Conservation (phyloP, 2,113 vertebrate genomes). For the Felis chaus region DNA sequence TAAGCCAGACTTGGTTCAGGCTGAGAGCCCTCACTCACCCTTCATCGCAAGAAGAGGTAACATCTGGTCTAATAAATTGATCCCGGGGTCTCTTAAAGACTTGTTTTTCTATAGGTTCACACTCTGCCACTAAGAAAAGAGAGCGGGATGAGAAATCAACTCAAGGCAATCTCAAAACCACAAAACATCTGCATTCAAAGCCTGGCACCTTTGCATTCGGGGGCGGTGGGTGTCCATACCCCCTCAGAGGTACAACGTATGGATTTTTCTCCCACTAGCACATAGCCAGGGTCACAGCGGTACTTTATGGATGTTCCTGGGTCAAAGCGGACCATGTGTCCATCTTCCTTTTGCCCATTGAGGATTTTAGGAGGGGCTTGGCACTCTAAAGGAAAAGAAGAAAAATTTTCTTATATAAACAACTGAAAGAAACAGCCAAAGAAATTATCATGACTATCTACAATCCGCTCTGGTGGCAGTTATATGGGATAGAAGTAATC, state of each 20-base stretch:
- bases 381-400: slow-evolving; percentile 56
- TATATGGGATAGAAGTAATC: neutral
- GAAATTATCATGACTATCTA: neutral
- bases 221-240: slow-evolving; percentile 50
- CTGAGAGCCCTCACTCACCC: slow-evolving; percentile 69
- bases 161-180: neutral
- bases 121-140: slow-evolving; percentile 64
- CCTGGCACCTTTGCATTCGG: slow-evolving; percentile 69
- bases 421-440: slow-evolving; percentile 15
- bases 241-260: slow-evolving; percentile 63
- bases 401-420: neutral
- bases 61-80: slow-evolving; percentile 33
- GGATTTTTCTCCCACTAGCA: slow-evolving; percentile 48
- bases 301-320: slow-evolving; percentile 73
- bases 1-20: neutral
- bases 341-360: slow-evolving; percentile 56
- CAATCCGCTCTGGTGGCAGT: neutral
- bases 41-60: slow-evolving; percentile 59
- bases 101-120: slow-evolving; percentile 43
- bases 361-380: slow-evolving; percentile 65
- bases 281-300: slow-evolving; percentile 68
- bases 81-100: slow-evolving; percentile 53
- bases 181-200: neutral
- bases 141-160: neutral
- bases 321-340: neutral